Evolutionary conservation across 2,797 vertebrate species (phyloP), one percentile per base, ranked within the genome.

Genomic region (Loriculus beryllinus): DNA sequence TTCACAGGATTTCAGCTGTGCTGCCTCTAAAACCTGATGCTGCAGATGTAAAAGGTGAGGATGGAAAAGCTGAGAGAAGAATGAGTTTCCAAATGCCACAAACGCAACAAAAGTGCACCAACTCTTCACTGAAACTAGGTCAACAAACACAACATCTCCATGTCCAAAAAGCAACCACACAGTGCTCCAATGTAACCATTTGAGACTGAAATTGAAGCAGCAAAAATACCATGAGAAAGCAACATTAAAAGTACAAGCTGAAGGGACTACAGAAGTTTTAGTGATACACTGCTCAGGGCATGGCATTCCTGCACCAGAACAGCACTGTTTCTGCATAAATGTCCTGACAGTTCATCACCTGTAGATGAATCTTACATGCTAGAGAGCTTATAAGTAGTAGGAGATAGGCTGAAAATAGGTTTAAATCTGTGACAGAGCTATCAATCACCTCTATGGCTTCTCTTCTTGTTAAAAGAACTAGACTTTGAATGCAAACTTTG

Each of bases 121-220:
- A 17, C 18, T 65, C 25, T 20, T 47, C 23, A 23, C 28, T 62
- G 42, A 39, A 78, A 78, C 28, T 43, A 20, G 11, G 45, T 9
- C 7, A 60, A 64, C 0, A 4, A 56, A 42, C 10, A n/a, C 7
- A 20, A 37, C 10, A 33, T n/a, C 14, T 29, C n/a, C 12, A 1
- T 2, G 5, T 19, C 29, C 1, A 0, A 51, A 59, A 15, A 80
- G 10, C n/a, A 84, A 90, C 64, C 1, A 7, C 17, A 29, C 28
- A 39, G 40, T 23, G 26, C 33, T 40, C 64, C 45, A n/a, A 22
- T 52, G 35, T 16, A n/a, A 63, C 20, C 3, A 1, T 31, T 28
- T 15, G 31, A 29, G 48, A 67, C 37, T 68, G 57, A 56, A 54
- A 62, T 3, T 29, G 48, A 79, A 79, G 42, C 23, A 49, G 13